Percentiles rank a stretch among this genome's conserved stretches.
These are phyloP conservation scores for Pygoscelis adeliae DNA, from an alignment of 2,113 vertebrate genomes.

Conservation along the genomic window DNA sequence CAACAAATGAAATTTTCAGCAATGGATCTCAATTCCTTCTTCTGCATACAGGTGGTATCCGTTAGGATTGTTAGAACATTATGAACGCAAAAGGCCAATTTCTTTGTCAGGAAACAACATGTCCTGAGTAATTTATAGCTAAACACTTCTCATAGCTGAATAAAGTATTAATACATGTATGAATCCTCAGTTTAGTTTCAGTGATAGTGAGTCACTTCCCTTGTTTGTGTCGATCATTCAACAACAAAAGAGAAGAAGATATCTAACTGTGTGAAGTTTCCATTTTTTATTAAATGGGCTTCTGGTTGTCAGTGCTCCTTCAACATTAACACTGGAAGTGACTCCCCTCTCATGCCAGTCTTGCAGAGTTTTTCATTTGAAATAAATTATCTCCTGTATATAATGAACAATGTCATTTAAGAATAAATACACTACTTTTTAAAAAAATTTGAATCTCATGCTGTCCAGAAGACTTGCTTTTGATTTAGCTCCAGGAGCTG, in stretches of 20 bases:
- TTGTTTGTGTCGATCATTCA: background rate
- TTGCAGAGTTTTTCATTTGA: background rate
- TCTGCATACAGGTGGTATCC: background rate
- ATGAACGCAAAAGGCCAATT: background rate
- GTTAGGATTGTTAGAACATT: background rate
- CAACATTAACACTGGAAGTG: background rate
- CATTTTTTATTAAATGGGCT: background rate
- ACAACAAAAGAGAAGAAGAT: background rate
- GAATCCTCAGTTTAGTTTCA: background rate
- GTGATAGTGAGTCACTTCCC: slow-evolving; percentile 18
- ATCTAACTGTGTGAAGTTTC: background rate
- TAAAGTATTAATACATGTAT: background rate
- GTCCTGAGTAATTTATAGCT: slow-evolving; percentile 5
- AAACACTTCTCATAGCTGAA: background rate
- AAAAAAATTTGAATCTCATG: background rate
- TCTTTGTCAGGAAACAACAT: background rate
- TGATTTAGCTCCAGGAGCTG: background rate
- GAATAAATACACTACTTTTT: background rate
- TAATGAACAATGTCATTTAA: background rate
- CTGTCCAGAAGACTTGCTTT: background rate
- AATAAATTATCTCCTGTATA: background rate
- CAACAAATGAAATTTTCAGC: background rate
- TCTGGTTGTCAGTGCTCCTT: background rate
- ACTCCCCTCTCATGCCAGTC: background rate
- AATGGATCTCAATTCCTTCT: background rate